Evolutionary conservation across 2,888 invertebrate genomes (phyloP).

Genomic region (Agrenia bidenticulata): DNA sequence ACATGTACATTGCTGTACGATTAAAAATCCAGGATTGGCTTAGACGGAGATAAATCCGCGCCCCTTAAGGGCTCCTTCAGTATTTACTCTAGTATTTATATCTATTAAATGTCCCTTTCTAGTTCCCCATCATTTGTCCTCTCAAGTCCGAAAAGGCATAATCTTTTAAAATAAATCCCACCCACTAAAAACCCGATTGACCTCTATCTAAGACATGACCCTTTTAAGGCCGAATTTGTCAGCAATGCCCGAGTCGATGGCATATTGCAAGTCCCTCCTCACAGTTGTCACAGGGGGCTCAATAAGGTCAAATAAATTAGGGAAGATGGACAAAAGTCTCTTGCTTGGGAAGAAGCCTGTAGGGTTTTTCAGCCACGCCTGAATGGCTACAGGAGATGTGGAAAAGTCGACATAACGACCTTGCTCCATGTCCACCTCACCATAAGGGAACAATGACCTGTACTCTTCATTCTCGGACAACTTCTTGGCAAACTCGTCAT

Average conservation of each 20-base stretch:
- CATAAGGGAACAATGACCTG: constrained; percentile 25
- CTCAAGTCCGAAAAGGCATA: too few species aligned
- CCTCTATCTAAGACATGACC: too few species aligned
- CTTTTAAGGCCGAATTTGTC: constrained; percentile 22
- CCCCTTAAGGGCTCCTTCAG: too few species aligned
- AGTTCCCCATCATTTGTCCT: too few species aligned
- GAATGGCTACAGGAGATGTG: constrained; percentile 21
- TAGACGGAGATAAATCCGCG: too few species aligned
- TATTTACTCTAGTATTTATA: too few species aligned
- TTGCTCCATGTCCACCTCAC: constrained; percentile 33
- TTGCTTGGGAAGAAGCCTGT: constrained; percentile 27
- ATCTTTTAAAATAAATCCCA: too few species aligned
- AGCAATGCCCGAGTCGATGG: constrained; percentile 23
- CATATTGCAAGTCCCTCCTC: constrained; percentile 29
- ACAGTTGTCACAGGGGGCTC: constrained; percentile 27
- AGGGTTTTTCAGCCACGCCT: constrained; percentile 32
- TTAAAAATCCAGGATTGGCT: too few species aligned
- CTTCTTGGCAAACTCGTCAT: constrained; percentile 22
- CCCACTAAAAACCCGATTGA: too few species aligned
- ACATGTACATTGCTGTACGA: too few species aligned
- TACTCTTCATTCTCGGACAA: constrained; percentile 34
- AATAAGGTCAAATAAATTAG: constrained; percentile 12
- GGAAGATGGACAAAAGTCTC: constrained; percentile 10
- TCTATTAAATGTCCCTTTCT: too few species aligned
- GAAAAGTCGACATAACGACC: constrained; percentile 33